phyloP scores from a whole-genome alignment of 2,113 vertebrate genomes.

The Ellobius talpinus region DNA sequence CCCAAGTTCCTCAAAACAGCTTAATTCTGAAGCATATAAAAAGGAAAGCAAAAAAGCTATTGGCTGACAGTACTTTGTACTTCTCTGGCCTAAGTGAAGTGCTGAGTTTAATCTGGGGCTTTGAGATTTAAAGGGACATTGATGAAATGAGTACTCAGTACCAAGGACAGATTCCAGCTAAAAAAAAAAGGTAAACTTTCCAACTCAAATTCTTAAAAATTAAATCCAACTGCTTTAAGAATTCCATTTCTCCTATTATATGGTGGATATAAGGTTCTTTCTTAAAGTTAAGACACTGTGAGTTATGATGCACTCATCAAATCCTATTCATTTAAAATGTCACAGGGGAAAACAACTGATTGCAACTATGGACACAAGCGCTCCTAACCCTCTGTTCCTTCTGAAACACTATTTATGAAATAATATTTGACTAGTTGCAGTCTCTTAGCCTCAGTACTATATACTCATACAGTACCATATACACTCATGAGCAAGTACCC shows the following conservation, averaged over 20 bases:
- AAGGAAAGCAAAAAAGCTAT: slow-evolving; percentile 8
- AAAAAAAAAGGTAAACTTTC: slow-evolving; percentile 58
- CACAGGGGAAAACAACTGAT: neutral
- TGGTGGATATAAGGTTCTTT: neutral
- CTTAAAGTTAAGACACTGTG: slow-evolving; percentile 35
- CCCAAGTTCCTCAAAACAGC: slow-evolving; percentile 20
- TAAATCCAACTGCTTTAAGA: slow-evolving; percentile 32
- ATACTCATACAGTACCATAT: neutral
- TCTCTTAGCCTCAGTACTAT: neutral
- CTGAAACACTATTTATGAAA: slow-evolving; percentile 33
- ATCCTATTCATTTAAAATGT: slow-evolving; percentile 40
- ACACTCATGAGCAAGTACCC: neutral
- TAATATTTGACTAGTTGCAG: slow-evolving; percentile 45
- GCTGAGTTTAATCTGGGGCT: slow-evolving; percentile 51
- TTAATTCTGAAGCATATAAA: slow-evolving; percentile 52
- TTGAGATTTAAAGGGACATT: slow-evolving; percentile 37
- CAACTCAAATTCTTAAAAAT: neutral
- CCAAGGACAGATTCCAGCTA: slow-evolving; percentile 31
- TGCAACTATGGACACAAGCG: neutral
- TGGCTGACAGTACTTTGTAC: neutral
- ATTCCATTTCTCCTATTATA: slow-evolving; percentile 1
- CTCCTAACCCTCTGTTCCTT: neutral
- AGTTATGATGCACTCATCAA: slow-evolving; percentile 6
- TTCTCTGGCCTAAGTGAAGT: slow-evolving; percentile 9
- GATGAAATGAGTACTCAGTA: slow-evolving; percentile 12